Base-by-base conservation (phyloP, 2,797 vertebrate genomes). In the Cetoscarus ocellatus region DNA sequence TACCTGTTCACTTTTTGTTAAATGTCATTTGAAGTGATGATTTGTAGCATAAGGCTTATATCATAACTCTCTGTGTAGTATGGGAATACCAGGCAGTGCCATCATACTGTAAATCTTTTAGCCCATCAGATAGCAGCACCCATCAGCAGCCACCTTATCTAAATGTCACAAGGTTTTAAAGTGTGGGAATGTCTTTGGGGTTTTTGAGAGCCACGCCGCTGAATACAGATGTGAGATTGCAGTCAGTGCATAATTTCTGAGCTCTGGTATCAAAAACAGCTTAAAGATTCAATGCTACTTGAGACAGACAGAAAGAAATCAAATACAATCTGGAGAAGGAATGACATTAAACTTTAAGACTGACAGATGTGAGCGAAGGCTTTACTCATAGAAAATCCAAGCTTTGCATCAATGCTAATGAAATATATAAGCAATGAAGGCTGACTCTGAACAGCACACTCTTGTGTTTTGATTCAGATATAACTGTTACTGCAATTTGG, bases 111-210 rank as follows among this genome's bases (percentile, higher is more conserved):
- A 48, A 42, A 61, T 67, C 35, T 43, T 6, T 49, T 7, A 14
- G 8, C 66, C 13, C 45, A 44, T 59, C 48, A 61, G 38, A 50
- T 45, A 53, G 65, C 67, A 43, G 60, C 74, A 36, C 13, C 57
- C 47, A 42, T 69, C 62, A 73, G 10, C 56, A 51, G 39, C 44
- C 54, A 12, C 39, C 59, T 42, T 10, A 54, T 79, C 52, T 73
- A 59, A 84, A 80, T 64, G 71, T 64, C 74, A 72, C 10, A 36
- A 70, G 42, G 39, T 57, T 53, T 42, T 42, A 48, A n/a, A 56
- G 55, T 14, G 13, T 10, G 52, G 10, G 44, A 54, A 57, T 5
- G 51, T 71, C 42, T 69, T 63, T n/a, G 47, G 40, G 38, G 39
- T 38, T 42, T 39, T 12, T 0, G 5, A 44, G 44, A 27, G 19